phyloP scores from a whole-genome alignment of 2,113 vertebrate genomes.

The Raja brachyura region DNA sequence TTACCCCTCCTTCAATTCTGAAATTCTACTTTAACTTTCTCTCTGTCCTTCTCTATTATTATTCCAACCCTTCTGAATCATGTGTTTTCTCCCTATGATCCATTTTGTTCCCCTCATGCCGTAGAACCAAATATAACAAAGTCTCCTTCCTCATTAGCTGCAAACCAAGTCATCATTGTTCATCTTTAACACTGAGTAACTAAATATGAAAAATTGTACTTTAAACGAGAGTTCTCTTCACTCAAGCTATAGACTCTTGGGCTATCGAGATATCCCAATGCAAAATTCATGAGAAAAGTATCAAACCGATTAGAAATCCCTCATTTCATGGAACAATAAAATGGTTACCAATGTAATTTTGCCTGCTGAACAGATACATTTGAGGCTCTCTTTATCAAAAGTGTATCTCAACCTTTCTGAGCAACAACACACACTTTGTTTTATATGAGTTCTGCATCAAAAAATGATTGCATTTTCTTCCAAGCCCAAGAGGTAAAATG shows the following conservation, averaged over 20 bases:
- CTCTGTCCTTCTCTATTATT: no score
- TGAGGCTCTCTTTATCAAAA: neutral
- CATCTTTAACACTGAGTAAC: neutral
- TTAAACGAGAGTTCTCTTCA: neutral
- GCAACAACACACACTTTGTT: neutral
- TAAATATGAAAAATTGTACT: neutral
- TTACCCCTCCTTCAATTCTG: no score
- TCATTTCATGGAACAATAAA: neutral
- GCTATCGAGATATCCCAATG: neutral
- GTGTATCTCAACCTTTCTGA: neutral
- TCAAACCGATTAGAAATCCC: neutral
- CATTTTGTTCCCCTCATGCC: no score
- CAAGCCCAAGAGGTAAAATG: neutral
- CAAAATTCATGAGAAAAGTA: constrained; percentile 7
- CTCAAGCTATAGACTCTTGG: neutral
- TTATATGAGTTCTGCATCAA: neutral
- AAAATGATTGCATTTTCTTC: neutral
- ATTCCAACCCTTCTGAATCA: no score
- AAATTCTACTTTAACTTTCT: no score
- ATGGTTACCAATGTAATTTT: neutral
- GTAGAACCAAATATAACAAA: no score
- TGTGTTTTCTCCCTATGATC: no score
- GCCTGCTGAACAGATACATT: neutral
- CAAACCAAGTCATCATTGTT: neutral
- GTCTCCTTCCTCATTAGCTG: no score